Evolutionary conservation across 2,888 invertebrate species (phyloP).

Genomic region (Watsonalla cultraria): DNA sequence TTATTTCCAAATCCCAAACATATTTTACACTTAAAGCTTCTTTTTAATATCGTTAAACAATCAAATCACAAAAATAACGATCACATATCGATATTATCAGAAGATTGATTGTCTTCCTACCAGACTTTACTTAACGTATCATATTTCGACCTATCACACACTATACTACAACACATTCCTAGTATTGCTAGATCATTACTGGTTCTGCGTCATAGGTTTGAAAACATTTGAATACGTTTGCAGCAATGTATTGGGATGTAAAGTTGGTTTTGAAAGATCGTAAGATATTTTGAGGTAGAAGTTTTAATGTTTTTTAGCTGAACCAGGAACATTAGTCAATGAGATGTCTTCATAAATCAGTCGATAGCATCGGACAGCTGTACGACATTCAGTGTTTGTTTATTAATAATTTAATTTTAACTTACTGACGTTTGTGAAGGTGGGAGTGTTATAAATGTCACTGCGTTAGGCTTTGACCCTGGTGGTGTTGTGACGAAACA

Average conservation of each 20-base stretch:
- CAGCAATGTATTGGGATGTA: neutral
- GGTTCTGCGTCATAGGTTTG: neutral
- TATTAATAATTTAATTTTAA: constrained; percentile 39
- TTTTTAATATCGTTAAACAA: too few relatives aligned
- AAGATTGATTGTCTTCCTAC: constrained; percentile 25
- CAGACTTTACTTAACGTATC: constrained; percentile 26
- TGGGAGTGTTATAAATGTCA: constrained; percentile 2
- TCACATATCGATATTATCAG: constrained; percentile 24
- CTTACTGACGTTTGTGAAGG: constrained; percentile 27
- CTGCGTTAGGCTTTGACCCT: too few relatives aligned
- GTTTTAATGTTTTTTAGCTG: constrained; percentile 19
- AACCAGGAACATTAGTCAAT: constrained; percentile 35
- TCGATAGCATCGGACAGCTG: constrained; percentile 37
- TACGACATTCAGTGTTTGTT: constrained; percentile 25
- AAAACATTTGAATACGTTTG: neutral
- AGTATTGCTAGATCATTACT: neutral
- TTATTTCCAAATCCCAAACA: too few relatives aligned
- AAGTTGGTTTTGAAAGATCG: neutral
- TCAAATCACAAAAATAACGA: constrained; percentile 2
- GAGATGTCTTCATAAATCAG: constrained; percentile 36
- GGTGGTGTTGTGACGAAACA: neutral
- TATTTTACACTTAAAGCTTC: too few relatives aligned
- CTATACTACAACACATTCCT: neutral
- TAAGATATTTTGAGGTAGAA: constrained; percentile 6
- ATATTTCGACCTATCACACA: constrained; percentile 9